Evolutionary conservation across 2,888 invertebrate species (phyloP).

Genomic region (Hypercompe scribonia): DNA sequence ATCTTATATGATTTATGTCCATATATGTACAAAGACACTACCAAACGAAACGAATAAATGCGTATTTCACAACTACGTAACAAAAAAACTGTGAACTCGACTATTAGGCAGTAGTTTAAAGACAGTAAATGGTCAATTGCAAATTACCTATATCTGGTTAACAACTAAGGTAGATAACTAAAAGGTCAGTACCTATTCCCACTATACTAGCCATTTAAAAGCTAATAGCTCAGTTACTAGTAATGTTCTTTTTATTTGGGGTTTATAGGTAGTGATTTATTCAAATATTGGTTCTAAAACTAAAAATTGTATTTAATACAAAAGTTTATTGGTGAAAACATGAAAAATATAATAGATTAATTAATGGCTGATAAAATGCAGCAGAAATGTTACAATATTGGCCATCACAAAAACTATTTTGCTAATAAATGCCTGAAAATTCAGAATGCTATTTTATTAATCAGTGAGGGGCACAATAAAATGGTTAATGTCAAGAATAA

Average conservation of each 20-base stretch:
- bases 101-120: neutral
- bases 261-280: conserved; percentile 84
- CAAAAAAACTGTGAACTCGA: neutral
- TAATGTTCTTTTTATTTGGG: conserved; percentile 68
- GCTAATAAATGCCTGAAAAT: conserved; percentile 86
- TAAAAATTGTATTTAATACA: conserved; percentile 87
- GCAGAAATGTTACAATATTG: conserved; percentile 86
- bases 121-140: neutral
- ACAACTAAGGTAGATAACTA: neutral
- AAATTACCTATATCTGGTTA: neutral
- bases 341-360: conserved; percentile 87
- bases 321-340: conserved; percentile 87
- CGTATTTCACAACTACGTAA: too few relatives aligned
- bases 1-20: too few relatives aligned
- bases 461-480: conserved; percentile 84
- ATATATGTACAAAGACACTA: neutral
- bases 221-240: neutral
- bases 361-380: conserved; percentile 87
- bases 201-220: neutral
- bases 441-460: conserved; percentile 79
- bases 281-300: conserved; percentile 86
- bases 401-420: conserved; percentile 84
- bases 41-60: too few relatives aligned
- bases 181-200: neutral
- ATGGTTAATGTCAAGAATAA: conserved; percentile 82